Evolutionary conservation across 2,888 invertebrate genomes (phyloP), one percentile per base, ranked within the genome.

Genomic region (Agrochola circellaris): DNA sequence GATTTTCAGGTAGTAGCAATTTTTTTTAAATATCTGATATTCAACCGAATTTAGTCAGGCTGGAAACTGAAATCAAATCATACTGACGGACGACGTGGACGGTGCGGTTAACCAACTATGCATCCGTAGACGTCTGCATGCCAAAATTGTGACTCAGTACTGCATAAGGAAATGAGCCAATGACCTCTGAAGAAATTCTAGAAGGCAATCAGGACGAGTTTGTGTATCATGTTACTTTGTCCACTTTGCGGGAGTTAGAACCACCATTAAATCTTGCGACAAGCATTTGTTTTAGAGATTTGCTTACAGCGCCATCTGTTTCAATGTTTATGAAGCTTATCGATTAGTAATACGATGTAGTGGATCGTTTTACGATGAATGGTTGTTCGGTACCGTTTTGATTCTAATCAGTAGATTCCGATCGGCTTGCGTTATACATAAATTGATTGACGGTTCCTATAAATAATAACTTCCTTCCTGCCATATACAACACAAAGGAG

Each of bases 281-380:
- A 77, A 58, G 61, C 70, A 73, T 82, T 84, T 78, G 75, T 84
- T 73, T 73, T 51, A 38, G 56, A 70, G 66, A 70, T 75, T 86
- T 75, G 51, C 72, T 82, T 76, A 79, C 75, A 83, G 64, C 83
- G 87, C 87, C 86, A 83, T 87, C 86, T 87, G 42, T 77, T 66
- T 15, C 30, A 3, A 68, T 42, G 51, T 65, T 62, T 73, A 73
- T 61, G 79, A 79, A 83, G 75, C 71, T 65, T 62, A 73, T 79
- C 60, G 70, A 84, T 77, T 77, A n/a, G 30, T 56, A 66, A 51
- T 71, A 26, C 11, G 26, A 20, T 69, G 30, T 66, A 34, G 56
- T 79, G 23, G 73, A 66, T 77, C 26, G 42, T 45, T 82, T 60
- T 67, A 62, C 66, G 54, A 78, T 78, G 64, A 78, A 78, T 58